Percentiles rank a stretch among this genome's conserved stretches.
Evolutionary conservation across 2,797 vertebrate genomes (phyloP).

Genomic region (Gymnothorax javanicus): DNA sequence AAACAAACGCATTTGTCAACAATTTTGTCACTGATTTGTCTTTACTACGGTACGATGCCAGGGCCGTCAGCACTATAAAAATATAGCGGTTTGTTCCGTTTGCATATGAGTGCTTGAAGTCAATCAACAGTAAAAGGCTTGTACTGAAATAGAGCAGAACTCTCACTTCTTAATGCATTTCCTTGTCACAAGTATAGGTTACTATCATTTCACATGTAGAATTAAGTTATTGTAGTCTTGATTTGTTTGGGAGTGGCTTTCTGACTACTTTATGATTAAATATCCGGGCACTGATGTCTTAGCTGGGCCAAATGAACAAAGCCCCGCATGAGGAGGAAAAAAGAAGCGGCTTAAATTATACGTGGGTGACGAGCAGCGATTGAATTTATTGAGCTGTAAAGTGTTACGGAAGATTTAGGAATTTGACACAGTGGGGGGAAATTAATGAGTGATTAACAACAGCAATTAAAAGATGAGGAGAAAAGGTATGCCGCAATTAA

Average conservation of each 20-base stretch:
- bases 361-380: conserved; percentile 88
- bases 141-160: conserved; percentile 84
- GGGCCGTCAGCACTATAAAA: conserved; percentile 34
- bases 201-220: conserved; percentile 80
- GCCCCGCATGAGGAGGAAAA: conserved; percentile 85
- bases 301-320: conserved; percentile 91
- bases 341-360: conserved; percentile 86
- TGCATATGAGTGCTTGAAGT: conserved; percentile 55
- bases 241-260: conserved; percentile 83
- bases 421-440: conserved; percentile 86
- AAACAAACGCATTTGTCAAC: conserved; percentile 49
- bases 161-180: conserved; percentile 54
- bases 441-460: conserved; percentile 99
- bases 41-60: conserved; percentile 22
- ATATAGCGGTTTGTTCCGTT: conserved; percentile 54
- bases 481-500: conserved; percentile 92
- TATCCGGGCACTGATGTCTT: conserved; percentile 91
- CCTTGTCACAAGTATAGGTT: neutral
- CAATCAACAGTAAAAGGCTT: conserved; percentile 74
- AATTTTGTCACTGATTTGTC: conserved; percentile 47
- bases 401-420: conserved; percentile 90
- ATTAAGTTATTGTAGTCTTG: conserved; percentile 88
- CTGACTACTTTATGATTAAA: conserved; percentile 76
- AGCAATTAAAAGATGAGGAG: conserved; percentile 99
- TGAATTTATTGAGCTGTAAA: conserved; percentile 90